A percentile compares a stretch with the other conserved stretches of the same genome.
phyloP scores from a whole-genome alignment of 2,113 vertebrate species.

The Microtus oregoni region DNA sequence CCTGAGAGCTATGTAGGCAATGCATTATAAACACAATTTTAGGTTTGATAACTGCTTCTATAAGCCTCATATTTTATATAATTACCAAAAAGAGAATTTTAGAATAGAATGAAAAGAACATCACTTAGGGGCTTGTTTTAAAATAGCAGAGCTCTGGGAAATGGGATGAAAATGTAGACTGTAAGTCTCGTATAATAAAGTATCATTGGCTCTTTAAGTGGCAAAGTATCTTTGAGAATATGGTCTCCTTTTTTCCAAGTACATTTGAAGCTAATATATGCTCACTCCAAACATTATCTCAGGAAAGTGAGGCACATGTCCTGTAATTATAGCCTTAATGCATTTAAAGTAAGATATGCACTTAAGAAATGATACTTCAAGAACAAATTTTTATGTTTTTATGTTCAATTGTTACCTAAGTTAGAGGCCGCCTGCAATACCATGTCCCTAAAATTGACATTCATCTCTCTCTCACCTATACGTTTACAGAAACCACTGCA shows the following conservation, averaged over 20 bases:
- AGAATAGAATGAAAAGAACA: conserved; percentile 27
- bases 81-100: conserved; percentile 10
- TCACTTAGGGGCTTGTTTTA: conserved; percentile 25
- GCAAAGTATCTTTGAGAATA: conserved; percentile 50
- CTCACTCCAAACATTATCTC: conserved; percentile 67
- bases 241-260: conserved; percentile 60
- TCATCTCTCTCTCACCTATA: not conserved
- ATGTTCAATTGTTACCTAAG: conserved; percentile 11
- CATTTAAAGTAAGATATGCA: conserved; percentile 54
- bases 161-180: conserved; percentile 51
- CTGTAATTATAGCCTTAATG: conserved; percentile 64
- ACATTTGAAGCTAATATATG: conserved; percentile 59
- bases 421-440: not conserved
- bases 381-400: conserved; percentile 48
- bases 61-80: conserved; percentile 48
- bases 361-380: conserved; percentile 48
- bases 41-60: conserved; percentile 8
- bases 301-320: conserved; percentile 39
- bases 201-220: conserved; percentile 48
- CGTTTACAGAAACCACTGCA: not conserved
- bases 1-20: not conserved
- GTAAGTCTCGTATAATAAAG: conserved; percentile 58
- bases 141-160: conserved; percentile 50
- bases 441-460: not conserved
- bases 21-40: conserved; percentile 3